Percentiles rank a stretch among this genome's conserved stretches.
phyloP scores from a whole-genome alignment of 2,797 vertebrate species.

The Epinephelus coioides region DNA sequence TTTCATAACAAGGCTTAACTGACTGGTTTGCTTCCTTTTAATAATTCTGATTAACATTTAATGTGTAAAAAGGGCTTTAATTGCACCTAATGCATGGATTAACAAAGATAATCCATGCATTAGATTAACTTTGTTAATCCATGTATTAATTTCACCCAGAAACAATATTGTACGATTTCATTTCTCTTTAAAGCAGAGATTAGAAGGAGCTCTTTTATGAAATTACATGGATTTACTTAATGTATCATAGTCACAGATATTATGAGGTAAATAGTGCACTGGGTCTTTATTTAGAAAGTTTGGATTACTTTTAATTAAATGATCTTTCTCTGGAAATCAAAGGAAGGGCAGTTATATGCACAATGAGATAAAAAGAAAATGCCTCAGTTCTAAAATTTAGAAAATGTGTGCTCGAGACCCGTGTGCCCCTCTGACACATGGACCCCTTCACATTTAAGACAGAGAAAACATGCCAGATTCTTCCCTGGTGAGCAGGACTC shows the following conservation, averaged over 20 bases:
- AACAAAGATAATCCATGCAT: conserved; percentile 51
- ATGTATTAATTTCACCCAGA: conserved; percentile 29
- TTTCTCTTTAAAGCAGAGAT: conserved; percentile 32
- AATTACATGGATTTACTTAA: conserved; percentile 30
- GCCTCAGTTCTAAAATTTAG: neutral
- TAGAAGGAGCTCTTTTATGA: conserved; percentile 24
- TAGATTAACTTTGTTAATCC: conserved; percentile 51
- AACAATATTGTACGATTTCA: conserved; percentile 36
- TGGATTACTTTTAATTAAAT: conserved; percentile 19
- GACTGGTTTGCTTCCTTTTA: conserved; percentile 21
- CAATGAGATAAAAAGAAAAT: neutral
- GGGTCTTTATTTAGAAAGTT: neutral
- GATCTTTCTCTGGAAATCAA: neutral
- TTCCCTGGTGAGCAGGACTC: conserved; percentile 26
- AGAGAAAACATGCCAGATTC: conserved; percentile 20
- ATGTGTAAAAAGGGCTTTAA: conserved; percentile 33
- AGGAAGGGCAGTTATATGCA: neutral
- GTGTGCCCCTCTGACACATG: conserved; percentile 30
- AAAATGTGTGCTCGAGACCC: conserved; percentile 32
- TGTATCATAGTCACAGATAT: conserved; percentile 12
- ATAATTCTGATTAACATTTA: conserved; percentile 40
- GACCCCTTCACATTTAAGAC: conserved; percentile 67
- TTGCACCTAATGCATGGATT: conserved; percentile 59
- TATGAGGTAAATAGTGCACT: neutral
- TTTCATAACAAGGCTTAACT: conserved; percentile 19